Conservation (phyloP, 2,888 invertebrate species). For the Athrips mouffetella region DNA sequence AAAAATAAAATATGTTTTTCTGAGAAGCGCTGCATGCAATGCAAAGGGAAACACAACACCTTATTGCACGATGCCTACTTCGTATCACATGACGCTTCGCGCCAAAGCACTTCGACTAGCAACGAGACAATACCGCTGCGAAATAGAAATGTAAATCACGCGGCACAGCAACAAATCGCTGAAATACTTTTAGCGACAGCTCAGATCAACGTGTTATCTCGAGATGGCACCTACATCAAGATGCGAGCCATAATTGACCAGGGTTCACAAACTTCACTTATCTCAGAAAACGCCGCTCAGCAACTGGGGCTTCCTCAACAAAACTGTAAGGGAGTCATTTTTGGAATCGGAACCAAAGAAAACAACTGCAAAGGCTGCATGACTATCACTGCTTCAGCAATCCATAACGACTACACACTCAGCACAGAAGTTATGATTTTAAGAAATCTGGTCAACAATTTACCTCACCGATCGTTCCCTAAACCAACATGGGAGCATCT, state of each 20-base stretch:
- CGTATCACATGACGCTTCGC: too few relatives aligned
- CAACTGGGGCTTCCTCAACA: neutral
- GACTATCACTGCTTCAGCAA: neutral
- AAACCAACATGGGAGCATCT: slow-evolving; percentile 5
- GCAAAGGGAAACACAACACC: slow-evolving; percentile 4
- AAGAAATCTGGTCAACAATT: neutral
- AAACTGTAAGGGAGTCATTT: slow-evolving; percentile 6
- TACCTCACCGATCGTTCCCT: neutral
- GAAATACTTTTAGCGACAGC: neutral
- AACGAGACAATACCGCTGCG: too few relatives aligned
- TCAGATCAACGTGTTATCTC: neutral
- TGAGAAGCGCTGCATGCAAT: neutral
- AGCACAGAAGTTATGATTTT: neutral
- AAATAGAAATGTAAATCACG: too few relatives aligned
- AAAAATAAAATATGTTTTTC: too few relatives aligned
- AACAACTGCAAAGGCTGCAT: slow-evolving; percentile 10
- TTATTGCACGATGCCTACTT: slow-evolving; percentile 1
- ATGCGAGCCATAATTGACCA: slow-evolving; percentile 14
- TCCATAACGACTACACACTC: neutral
- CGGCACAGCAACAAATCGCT: neutral
- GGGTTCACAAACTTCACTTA: slow-evolving; percentile 18
- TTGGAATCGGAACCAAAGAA: slow-evolving; percentile 10
- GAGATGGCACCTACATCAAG: neutral
- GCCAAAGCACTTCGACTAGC: too few relatives aligned
- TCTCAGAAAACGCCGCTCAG: slow-evolving; percentile 18